phyloP scores from a whole-genome alignment of 2,113 vertebrate genomes.

The human (Homo sapiens) region DNA sequence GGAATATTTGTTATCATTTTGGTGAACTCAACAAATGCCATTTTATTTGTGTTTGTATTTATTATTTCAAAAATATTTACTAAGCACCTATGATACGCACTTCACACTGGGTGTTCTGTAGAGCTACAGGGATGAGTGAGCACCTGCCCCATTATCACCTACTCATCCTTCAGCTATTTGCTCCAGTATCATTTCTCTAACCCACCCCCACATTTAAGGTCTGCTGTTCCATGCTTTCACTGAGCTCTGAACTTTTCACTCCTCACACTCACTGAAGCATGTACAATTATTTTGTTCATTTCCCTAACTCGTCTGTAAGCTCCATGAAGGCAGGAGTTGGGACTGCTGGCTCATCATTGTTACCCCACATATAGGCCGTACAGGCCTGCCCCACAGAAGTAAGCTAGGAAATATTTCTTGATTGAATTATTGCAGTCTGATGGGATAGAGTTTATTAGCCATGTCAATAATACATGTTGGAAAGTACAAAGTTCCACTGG shows the following conservation, averaged over 20 bases:
- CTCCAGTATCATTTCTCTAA: not conserved
- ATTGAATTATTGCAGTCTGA: not conserved
- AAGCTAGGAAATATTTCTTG: not conserved
- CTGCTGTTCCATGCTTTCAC: not conserved
- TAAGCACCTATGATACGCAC: not conserved
- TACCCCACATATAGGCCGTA: not conserved
- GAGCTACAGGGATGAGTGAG: not conserved
- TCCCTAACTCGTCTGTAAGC: not conserved
- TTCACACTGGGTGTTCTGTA: not conserved
- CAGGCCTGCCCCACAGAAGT: not conserved
- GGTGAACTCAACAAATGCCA: not conserved
- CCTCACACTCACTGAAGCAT: not conserved
- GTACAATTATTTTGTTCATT: not conserved
- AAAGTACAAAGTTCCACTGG: constrained; percentile 29
- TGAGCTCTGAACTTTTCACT: not conserved
- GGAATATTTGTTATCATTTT: not conserved
- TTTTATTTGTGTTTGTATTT: not conserved
- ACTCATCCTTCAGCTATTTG: not conserved
- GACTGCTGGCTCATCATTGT: not conserved
- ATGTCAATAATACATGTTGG: not conserved
- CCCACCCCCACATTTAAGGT: not conserved
- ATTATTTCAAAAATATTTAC: not conserved
- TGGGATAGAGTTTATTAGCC: not conserved
- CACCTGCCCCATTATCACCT: too few species aligned
- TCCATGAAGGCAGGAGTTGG: not conserved